Base-by-base conservation (phyloP, 2,888 invertebrate genomes). In the Oscheius sp. region DNA sequence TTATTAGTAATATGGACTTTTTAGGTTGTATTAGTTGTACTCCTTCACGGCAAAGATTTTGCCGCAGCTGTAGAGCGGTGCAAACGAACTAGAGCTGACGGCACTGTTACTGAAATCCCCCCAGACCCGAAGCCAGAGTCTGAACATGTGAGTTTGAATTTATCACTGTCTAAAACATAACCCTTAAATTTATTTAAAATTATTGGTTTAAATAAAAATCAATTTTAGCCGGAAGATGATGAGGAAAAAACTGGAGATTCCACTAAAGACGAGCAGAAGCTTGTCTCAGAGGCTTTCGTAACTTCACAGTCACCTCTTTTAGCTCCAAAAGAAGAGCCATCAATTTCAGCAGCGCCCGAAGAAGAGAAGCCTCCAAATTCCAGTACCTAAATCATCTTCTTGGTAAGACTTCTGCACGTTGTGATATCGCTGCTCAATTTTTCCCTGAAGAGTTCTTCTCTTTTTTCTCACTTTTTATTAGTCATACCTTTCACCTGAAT, bases 21-120 rank as follows among this genome's bases (percentile, higher is more conserved):
- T 39, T 46, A 76, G 76, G 74, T 74, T 15, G 74, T 78, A 3
- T 68, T 85, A 6, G 78, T 86, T 27, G 82, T 82, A 55, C 69
- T 86, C 17, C 67, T 82, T 15, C 77, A 80, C 27, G 74, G 73
- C 6, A 45, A 27, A 25, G 61, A 61, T 42, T 61, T 45, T 42
- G 42, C 25, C 17, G 20, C 61, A 8, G 61, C 45, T 29, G 61
- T 61, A 12, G 42, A 10, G 10, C 61, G 45, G 6, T 42, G 45
- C 20, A 20, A 61, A 27, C 25, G 61, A 27, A 42, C 61, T 15
- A 45, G 27, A 27, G 61, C 20, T 25, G 61, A 4, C 17, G 20
- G 42, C 17, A 42, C 17, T 17, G 12, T 8, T 50, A 17, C 23
- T 50, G 50, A 17, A 46, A 15, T 50, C 20, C 25, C 8, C 8